phyloP scores from a whole-genome alignment of 1,140 invertebrate genomes.

The Scaptomyza montana region DNA sequence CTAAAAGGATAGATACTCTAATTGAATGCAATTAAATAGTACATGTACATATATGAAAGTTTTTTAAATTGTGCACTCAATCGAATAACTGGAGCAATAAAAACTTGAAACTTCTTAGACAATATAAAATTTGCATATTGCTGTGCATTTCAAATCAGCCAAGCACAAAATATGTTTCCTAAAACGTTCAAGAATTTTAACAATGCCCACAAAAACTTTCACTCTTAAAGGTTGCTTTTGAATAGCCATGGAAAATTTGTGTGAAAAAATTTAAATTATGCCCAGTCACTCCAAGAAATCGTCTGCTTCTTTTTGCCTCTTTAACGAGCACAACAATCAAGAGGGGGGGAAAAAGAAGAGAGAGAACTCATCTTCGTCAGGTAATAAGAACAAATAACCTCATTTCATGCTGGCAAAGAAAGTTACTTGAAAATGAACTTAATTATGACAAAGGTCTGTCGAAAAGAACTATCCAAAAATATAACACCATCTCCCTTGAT shows the following conservation, averaged over 20 bases:
- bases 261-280: conserved; percentile 4
- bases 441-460: conserved; percentile 11
- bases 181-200: neutral
- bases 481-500: too few relatives aligned
- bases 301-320: conserved; percentile 60
- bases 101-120: conserved; percentile 1
- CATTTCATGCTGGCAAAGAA: conserved; percentile 42
- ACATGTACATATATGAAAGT: neutral
- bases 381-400: conserved; percentile 66
- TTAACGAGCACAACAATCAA: conserved; percentile 28
- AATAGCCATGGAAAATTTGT: neutral
- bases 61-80: neutral
- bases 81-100: neutral
- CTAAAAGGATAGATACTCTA: neutral
- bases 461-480: conserved; percentile 20
- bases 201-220: conserved; percentile 19
- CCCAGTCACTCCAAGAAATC: conserved; percentile 44
- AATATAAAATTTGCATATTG: conserved; percentile 10
- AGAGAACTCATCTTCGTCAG: conserved; percentile 30
- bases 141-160: conserved; percentile 14
- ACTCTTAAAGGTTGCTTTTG: conserved; percentile 19
- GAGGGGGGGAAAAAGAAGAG: neutral
- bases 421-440: conserved; percentile 35
- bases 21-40: neutral
- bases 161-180: conserved; percentile 19